Conservation (phyloP, 2,888 invertebrate genomes). For the Pantelozetes paolii region DNA sequence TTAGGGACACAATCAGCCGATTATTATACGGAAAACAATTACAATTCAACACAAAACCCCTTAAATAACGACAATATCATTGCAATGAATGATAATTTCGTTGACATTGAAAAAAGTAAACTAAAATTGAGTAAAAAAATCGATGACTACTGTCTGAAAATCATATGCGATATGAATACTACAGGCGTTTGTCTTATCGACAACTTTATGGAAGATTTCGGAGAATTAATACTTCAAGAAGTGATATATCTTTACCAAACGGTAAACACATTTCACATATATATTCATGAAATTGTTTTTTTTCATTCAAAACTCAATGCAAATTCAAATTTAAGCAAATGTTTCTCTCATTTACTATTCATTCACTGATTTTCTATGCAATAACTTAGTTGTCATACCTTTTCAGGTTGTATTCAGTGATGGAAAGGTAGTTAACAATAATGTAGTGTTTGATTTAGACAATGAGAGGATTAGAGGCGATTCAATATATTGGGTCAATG, state of each 20-base stretch:
- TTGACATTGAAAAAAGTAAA: not conserved
- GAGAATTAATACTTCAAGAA: conserved; percentile 54
- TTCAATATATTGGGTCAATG: conserved; percentile 87
- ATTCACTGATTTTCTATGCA: not conserved
- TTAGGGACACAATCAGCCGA: not conserved
- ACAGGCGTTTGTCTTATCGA: conserved; percentile 90
- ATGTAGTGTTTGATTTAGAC: not conserved
- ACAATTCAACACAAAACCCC: not conserved
- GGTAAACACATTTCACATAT: conserved; percentile 28
- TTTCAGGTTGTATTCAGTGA: conserved; percentile 42
- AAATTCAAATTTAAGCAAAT: not conserved
- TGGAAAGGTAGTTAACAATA: conserved; percentile 44
- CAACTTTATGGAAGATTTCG: conserved; percentile 74
- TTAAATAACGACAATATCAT: not conserved
- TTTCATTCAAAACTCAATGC: not conserved
- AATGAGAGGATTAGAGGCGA: conserved; percentile 70
- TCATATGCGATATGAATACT: conserved; percentile 75
- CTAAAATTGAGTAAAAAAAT: not conserved
- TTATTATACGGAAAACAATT: not conserved
- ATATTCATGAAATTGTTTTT: not conserved
- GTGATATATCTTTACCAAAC: conserved; percentile 43
- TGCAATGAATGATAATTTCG: not conserved
- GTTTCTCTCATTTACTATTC: too few species aligned
- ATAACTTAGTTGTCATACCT: not conserved
- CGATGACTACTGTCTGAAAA: conserved; percentile 52